Evolutionary conservation across 1,140 invertebrate species (phyloP), one percentile per base, ranked within the genome.

Genomic region (Ostrea edulis): DNA sequence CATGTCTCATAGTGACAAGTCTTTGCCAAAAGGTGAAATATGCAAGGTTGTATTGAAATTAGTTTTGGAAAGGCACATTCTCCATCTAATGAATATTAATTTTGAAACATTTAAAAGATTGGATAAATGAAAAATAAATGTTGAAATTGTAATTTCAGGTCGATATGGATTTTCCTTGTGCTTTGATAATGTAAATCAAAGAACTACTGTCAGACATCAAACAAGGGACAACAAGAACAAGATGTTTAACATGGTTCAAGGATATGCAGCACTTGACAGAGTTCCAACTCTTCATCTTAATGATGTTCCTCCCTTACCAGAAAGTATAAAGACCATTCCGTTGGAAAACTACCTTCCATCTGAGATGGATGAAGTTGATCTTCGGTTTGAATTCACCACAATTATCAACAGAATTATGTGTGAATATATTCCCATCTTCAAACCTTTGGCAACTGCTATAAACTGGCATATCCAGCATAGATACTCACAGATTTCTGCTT

Each of bases 211-310:
- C 0, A 52, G 83, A 58, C 54, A 54, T 55, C 51, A 54, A 29
- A 84, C 83, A 7, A 5, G 53, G 20, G 83, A 84, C 17, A 84
- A 58, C 17, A 29, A 11, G n/a, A 84, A 84, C 17, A 54, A 25
- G 17, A 84, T 84, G 83, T 55, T 84, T 35, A 86, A 86, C 62
- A 86, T 86, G 84, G 84, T 86, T 2, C 84, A 86, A 62, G 25
- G 35, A 35, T 86, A 86, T 86, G 84, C 84, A 8, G 84, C 58
- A 8, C 29, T 65, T 20, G 55, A 86, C 62, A 29, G 84, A 20
- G 65, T 86, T 7, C 84, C 84, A 14, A 44, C 55, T 35, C 12
- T 62, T 12, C 84, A 86, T n/a, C 62, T 65, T 25, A 54, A 71
- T 86, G 54, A 68, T 44, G 29, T 14, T 7, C 22, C 35, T 22